These are phyloP conservation scores for Theonella swinhoei DNA, from an alignment of 37 sponge, comb jelly and placozoan species.

Conservation along the genomic window DNA sequence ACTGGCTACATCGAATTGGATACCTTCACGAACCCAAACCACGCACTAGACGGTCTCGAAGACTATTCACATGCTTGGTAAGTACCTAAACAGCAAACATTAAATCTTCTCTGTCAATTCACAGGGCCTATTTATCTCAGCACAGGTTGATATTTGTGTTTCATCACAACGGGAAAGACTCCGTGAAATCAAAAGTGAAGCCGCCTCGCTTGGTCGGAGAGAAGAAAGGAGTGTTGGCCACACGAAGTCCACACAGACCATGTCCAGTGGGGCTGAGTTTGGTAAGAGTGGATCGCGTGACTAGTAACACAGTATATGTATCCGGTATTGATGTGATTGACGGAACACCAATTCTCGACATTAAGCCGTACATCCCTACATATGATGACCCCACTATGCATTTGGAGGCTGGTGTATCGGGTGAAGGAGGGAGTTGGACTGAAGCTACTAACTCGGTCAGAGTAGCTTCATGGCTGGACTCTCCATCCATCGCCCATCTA, in stretches of 20 bases:
- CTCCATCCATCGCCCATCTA: background rate
- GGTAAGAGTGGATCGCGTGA: slow-evolving; percentile 27
- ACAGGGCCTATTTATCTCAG: too few relatives aligned
- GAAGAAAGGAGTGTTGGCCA: slow-evolving; percentile 54
- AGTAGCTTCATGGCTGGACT: slow-evolving; percentile 7
- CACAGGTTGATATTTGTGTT: slow-evolving; percentile 53
- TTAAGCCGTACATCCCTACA: slow-evolving; percentile 63
- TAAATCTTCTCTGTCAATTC: background rate
- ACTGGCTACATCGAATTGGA: slow-evolving; percentile 21
- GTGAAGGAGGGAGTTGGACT: background rate
- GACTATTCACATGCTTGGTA: slow-evolving; percentile 53
- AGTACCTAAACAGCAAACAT: background rate
- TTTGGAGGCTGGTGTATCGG: too few relatives aligned
- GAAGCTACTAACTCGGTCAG: background rate
- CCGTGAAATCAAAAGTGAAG: slow-evolving; percentile 39
- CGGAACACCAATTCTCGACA: slow-evolving; percentile 57
- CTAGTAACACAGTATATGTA: slow-evolving; percentile 14
- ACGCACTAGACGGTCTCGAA: slow-evolving; percentile 32
- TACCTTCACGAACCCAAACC: slow-evolving; percentile 40
- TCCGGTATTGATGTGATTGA: slow-evolving; percentile 60
- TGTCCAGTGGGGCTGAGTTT: slow-evolving; percentile 50
- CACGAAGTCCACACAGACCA: slow-evolving; percentile 54
- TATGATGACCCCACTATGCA: slow-evolving; percentile 29
- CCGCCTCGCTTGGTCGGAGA: slow-evolving; percentile 54
- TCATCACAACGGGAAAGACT: slow-evolving; percentile 25